Conservation (phyloP, 1,140 invertebrate genomes). For the Arctopsyche grandis region DNA sequence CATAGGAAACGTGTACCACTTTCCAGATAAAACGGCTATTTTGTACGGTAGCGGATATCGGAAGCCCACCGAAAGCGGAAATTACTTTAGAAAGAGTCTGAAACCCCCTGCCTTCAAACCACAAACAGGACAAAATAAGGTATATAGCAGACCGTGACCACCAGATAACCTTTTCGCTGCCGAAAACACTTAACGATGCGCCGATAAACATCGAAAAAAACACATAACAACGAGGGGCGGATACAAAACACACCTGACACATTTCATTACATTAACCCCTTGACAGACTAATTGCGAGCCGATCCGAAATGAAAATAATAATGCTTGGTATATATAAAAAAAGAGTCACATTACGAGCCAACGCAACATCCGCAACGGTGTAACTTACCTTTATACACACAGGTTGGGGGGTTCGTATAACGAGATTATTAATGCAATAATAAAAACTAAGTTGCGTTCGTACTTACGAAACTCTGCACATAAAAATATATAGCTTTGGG, state of each 20-base stretch:
- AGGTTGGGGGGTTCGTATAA: neutral
- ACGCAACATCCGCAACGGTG: neutral
- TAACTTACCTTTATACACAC: neutral
- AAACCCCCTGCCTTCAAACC: neutral
- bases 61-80: slow-evolving; percentile 49
- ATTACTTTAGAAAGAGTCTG: slow-evolving; percentile 43
- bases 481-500: slow-evolving; percentile 26
- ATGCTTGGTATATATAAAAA: slow-evolving; percentile 40
- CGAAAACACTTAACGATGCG: neutral
- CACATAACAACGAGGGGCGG: neutral
- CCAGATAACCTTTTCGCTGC: slow-evolving; percentile 2
- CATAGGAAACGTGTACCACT: slow-evolving; percentile 36
- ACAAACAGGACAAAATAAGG: slow-evolving; percentile 23
- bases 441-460: slow-evolving; percentile 15
- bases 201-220: neutral
- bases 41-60: slow-evolving; percentile 46
- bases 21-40: neutral
- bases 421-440: neutral
- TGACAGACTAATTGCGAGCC: neutral
- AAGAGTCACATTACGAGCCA: slow-evolving; percentile 46
- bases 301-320: neutral
- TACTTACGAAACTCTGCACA: slow-evolving; percentile 7
- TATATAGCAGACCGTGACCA: slow-evolving; percentile 7
- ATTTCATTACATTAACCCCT: too few relatives aligned
- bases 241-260: neutral